These are phyloP conservation scores for Tapera naevia DNA, from an alignment of 2,797 vertebrate species.

Conservation along the genomic window DNA sequence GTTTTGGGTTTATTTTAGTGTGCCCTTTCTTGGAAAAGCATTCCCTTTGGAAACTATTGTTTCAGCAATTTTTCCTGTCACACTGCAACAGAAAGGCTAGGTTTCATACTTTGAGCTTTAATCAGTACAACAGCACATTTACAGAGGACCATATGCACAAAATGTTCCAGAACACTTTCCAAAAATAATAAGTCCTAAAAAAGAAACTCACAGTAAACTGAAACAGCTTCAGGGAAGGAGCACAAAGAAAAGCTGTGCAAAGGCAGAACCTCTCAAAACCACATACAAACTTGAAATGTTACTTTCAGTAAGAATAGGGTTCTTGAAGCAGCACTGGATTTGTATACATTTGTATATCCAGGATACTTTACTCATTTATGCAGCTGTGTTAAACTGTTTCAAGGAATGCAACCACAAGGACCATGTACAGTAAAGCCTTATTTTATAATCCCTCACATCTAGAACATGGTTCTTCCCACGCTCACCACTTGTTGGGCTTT, in stretches of 20 bases:
- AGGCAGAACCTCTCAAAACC: conserved; percentile 22
- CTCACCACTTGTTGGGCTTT: not conserved
- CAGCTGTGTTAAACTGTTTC: not conserved
- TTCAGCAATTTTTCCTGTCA: not conserved
- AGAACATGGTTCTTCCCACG: not conserved
- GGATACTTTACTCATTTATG: not conserved
- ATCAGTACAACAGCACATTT: conserved; percentile 71
- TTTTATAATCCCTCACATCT: not conserved
- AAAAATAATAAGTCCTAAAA: conserved; percentile 74
- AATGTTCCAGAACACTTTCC: conserved; percentile 74
- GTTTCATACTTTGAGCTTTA: conserved; percentile 63
- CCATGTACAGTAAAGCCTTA: not conserved
- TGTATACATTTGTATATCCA: not conserved
- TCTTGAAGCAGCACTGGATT: not conserved
- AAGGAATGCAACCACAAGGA: not conserved
- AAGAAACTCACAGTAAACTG: conserved; percentile 47
- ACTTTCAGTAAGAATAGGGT: not conserved
- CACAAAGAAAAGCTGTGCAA: not conserved
- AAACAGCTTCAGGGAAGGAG: conserved; percentile 14
- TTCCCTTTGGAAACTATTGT: conserved; percentile 40
- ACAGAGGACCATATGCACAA: conserved; percentile 56
- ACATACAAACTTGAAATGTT: not conserved
- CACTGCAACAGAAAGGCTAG: conserved; percentile 22
- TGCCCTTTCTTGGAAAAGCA: not conserved
- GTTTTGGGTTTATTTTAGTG: not conserved